Conservation (phyloP, 2,888 invertebrate genomes). For the Ectemnius cavifrons region DNA sequence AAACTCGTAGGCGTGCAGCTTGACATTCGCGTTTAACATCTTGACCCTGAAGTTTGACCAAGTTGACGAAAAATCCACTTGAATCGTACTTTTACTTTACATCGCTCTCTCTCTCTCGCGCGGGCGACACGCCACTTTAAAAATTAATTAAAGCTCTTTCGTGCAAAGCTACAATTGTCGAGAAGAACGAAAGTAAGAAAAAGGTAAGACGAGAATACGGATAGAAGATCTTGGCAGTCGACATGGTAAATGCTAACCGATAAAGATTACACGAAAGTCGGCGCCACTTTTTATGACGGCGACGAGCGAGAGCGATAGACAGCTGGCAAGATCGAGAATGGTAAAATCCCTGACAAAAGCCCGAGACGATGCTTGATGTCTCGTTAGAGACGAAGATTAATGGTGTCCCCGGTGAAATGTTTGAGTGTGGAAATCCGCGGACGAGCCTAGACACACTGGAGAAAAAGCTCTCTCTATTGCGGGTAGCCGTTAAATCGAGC, state of each 20-base stretch:
- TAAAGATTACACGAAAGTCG: conserved; percentile 1
- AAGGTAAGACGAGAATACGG: not conserved
- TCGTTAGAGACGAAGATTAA: conserved; percentile 59
- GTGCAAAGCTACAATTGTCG: not conserved
- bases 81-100: not conserved
- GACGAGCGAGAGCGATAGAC: not conserved
- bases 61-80: too few relatives aligned
- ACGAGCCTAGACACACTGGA: conserved; percentile 28
- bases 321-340: not conserved
- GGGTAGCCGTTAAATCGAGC: conserved; percentile 67
- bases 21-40: not conserved
- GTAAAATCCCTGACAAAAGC: not conserved
- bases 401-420: conserved; percentile 37
- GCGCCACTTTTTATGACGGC: too few relatives aligned
- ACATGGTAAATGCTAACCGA: not conserved
- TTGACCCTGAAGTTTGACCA: too few relatives aligned
- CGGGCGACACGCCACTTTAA: not conserved
- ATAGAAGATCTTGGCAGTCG: not conserved
- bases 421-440: conserved; percentile 34
- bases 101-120: not conserved
- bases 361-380: conserved; percentile 30
- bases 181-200: not conserved
- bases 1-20: not conserved
- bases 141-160: not conserved
- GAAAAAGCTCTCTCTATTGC: conserved; percentile 42